Evolutionary conservation across 2,113 vertebrate species (phyloP).

Genomic region (Rissa tridactyla): DNA sequence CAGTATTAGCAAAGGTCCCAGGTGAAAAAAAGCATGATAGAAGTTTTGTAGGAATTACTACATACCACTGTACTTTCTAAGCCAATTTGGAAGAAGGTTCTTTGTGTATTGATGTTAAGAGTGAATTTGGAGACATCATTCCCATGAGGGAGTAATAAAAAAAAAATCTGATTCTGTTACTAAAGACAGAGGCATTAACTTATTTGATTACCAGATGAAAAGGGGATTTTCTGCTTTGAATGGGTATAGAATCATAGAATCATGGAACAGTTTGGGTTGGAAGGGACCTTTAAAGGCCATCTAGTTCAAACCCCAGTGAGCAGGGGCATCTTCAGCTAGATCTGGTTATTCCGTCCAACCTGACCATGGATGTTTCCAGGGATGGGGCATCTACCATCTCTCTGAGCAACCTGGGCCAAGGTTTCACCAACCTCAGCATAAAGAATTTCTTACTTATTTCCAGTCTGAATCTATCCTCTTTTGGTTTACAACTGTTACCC

Average conservation of each 20-base stretch:
- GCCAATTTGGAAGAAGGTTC: not conserved
- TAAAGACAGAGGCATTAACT: not conserved
- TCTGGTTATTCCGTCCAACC: not conserved
- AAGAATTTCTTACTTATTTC: not conserved
- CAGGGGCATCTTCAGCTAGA: not conserved
- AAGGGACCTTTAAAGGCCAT: not conserved
- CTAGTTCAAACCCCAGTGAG: not conserved
- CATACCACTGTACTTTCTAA: not conserved
- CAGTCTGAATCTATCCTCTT: not conserved
- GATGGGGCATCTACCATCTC: not conserved
- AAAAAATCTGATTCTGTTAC: not conserved
- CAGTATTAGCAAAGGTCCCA: not conserved
- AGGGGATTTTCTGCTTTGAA: not conserved
- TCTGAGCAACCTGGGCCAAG: not conserved
- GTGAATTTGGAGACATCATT: not conserved
- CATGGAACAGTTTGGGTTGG: not conserved
- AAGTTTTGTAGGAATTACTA: not conserved
- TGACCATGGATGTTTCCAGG: not conserved
- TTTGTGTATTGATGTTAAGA: not conserved
- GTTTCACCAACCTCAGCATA: not conserved
- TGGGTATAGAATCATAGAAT: not conserved
- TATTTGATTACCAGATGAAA: not conserved
- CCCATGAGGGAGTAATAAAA: not conserved
- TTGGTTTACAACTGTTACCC: not conserved
- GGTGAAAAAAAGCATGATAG: not conserved